Base-by-base conservation (phyloP, 92 coral and sea anemone species). In the Epizoanthus ramosus region DNA sequence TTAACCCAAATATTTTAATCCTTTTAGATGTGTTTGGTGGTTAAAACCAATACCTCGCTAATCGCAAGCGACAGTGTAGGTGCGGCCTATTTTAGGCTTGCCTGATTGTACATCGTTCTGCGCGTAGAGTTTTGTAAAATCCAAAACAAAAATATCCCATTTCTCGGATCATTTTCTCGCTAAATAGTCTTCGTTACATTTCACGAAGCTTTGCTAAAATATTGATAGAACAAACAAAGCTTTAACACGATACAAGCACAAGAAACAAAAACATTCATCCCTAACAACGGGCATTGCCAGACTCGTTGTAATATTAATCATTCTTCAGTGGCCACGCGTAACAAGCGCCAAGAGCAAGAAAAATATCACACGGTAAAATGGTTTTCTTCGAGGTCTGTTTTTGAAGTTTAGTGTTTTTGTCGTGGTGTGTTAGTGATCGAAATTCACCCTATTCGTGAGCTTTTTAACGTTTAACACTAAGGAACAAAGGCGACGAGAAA, bases 221-320 rank as follows among this genome's bases (percentile, higher is more conserved):
- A 91, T 85, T 92, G 91, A 89, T 90, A 87, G 80, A 80, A 56
- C 83, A 67, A 87, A 89, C 90, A 89, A 92, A 87, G 90, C 93
- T 24, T 80, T 79, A 79, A 80, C 93, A 83, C 85, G 84, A 79
- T 79, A 88, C 84, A 86, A 84, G 71, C 84, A 80, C 85, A 68
- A 81, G 74, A 88, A 85, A 83, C 83, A 86, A 90, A 89, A 89
- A 84, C 93, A 87, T 79, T 83, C 86, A 59, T 83, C 71, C 87
- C 90, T 91, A 77, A 77, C 82, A 77, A 77, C 82, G 64, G 57
- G 60, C 61, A 24, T 52, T 61, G 54, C 71, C 52, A 63, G 56
- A 63, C 37, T 45, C 18, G 67, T 67, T 77, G 63, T 77, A 77
- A 77, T 77, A 77, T 77, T 77, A 61, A 77, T 77, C 58, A 77